These are phyloP conservation scores for Caprella mutica DNA, from an alignment of 2,888 invertebrate species.

Conservation along the genomic window DNA sequence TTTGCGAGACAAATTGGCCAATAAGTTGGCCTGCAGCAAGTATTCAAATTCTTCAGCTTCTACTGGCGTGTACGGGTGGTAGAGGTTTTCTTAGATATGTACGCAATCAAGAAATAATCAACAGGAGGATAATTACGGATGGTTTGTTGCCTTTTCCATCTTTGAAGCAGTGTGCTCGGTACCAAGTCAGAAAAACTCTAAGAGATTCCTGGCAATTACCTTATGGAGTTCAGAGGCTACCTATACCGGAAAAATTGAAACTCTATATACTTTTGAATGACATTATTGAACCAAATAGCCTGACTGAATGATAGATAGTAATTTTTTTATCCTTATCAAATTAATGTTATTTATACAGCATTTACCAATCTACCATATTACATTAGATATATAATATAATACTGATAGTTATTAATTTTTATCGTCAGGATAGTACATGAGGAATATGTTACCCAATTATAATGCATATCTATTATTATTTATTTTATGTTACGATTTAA, in stretches of 20 bases:
- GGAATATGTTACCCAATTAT: too few species aligned
- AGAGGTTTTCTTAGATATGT: neutral
- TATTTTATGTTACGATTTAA: too few species aligned
- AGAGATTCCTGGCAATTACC: conserved; percentile 18
- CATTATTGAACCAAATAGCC: too few species aligned
- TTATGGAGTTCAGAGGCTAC: conserved; percentile 9
- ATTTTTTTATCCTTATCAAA: too few species aligned
- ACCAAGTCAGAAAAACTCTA: conserved; percentile 14
- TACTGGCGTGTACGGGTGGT: conserved; percentile 13
- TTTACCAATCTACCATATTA: too few species aligned
- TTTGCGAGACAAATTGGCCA: conserved; percentile 13
- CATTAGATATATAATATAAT: too few species aligned
- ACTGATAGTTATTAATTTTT: too few species aligned
- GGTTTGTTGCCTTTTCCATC: conserved; percentile 16
- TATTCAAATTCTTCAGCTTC: conserved; percentile 17
- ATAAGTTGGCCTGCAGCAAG: conserved; percentile 19
- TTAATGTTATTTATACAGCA: too few species aligned
- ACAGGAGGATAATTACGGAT: conserved; percentile 18
- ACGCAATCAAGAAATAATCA: conserved; percentile 12
- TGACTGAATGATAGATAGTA: too few species aligned
- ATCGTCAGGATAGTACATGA: too few species aligned
- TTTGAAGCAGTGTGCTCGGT: conserved; percentile 15
- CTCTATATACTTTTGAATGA: neutral
- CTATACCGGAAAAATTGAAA: conserved; percentile 10
- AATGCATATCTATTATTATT: too few species aligned